Percentiles rank a stretch among this genome's conserved stretches.
Evolutionary conservation across 2,113 vertebrate genomes (phyloP).

Genomic region (Orcinus orca): DNA sequence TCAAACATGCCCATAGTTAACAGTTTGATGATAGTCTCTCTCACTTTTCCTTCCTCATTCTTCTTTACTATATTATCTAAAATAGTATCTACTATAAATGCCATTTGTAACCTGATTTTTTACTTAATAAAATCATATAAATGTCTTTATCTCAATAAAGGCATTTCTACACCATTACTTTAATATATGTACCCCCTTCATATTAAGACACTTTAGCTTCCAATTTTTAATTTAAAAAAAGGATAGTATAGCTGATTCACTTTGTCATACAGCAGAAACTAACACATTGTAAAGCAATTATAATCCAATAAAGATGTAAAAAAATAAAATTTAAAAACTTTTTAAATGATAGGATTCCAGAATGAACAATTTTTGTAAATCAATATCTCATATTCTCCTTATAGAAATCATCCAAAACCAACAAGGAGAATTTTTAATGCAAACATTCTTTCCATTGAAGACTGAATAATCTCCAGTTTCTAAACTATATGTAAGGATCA

Average conservation of each 20-base stretch:
- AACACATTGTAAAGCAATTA: too few species aligned
- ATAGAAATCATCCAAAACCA: background rate
- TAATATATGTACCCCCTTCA: background rate
- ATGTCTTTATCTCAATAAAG: background rate
- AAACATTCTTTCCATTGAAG: background rate
- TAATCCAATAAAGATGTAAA: too few species aligned
- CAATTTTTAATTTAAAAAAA: background rate
- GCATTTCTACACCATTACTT: background rate
- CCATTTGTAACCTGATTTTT: background rate
- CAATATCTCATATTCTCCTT: background rate
- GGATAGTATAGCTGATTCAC: too few species aligned
- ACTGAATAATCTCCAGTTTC: background rate
- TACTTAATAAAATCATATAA: background rate
- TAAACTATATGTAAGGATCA: background rate
- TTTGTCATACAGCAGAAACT: too few species aligned
- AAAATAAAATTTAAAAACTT: background rate
- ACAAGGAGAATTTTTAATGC: background rate
- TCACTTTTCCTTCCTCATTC: background rate
- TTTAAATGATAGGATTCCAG: background rate
- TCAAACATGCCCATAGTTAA: background rate
- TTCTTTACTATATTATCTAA: background rate
- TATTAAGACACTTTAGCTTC: background rate
- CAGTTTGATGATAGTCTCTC: background rate
- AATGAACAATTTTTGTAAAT: conserved; percentile 25
- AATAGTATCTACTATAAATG: background rate